Conservation (phyloP, 2,888 invertebrate species). For the Chesias legatella region DNA sequence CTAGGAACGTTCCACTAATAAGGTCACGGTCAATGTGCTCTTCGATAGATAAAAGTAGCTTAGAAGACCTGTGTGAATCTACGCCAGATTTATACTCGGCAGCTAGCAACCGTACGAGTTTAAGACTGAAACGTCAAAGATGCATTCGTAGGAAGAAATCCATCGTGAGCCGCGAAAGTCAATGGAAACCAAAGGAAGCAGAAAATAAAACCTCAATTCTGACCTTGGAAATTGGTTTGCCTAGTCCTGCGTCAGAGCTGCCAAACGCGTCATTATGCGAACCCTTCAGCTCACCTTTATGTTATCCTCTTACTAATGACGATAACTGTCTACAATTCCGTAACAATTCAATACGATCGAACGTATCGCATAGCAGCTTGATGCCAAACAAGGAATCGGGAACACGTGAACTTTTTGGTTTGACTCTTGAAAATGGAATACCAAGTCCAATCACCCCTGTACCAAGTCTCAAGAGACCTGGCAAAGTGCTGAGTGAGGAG, state of each 20-base stretch:
- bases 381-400: constrained; percentile 52
- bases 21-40: constrained; percentile 67
- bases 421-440: constrained; percentile 72
- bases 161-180: constrained; percentile 64
- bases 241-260: constrained; percentile 62
- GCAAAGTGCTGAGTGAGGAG: constrained; percentile 66
- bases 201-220: constrained; percentile 53
- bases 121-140: constrained; percentile 76
- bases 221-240: constrained; percentile 67
- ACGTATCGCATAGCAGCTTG: constrained; percentile 67
- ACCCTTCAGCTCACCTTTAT: constrained; percentile 49
- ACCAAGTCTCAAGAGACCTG: constrained; percentile 61
- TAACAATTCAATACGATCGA: constrained; percentile 50
- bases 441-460: constrained; percentile 77
- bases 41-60: constrained; percentile 41
- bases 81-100: constrained; percentile 61
- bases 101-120: constrained; percentile 48
- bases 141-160: constrained; percentile 80
- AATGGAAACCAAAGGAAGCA: constrained; percentile 45
- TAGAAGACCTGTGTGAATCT: constrained; percentile 52
- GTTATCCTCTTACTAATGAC: constrained; percentile 38
- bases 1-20: constrained; percentile 36
- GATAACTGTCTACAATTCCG: constrained; percentile 34
- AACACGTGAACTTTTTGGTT: constrained; percentile 63
- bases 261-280: constrained; percentile 59